Evolutionary conservation across 2,113 vertebrate genomes (phyloP), one percentile per base, ranked within the genome.

Genomic region (Lynx canadensis): DNA sequence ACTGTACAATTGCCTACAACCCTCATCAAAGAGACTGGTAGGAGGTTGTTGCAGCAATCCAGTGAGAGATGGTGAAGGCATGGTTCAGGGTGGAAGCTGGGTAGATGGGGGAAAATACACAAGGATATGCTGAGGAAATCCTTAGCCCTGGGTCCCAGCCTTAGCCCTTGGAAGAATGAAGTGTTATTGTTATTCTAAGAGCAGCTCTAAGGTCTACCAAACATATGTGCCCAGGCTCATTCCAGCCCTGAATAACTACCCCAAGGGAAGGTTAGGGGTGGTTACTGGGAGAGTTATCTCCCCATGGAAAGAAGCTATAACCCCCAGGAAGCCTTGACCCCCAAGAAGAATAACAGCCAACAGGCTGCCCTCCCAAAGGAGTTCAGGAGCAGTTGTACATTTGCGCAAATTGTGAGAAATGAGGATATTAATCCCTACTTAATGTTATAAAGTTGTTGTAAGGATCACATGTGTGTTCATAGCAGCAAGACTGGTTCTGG

Each of bases 321-420:
- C 36, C 36, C 36, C 36, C 36, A 36, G 36, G 36, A 36, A 36
- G 36, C 36, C 36, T 36, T 36, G 36, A 36, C 11, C 38, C 31
- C 33, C 57, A 69, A 27, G 55, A 94, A 89, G n/a, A 48, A 80
- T 36, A 38, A 65, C 10, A 80, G 65, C 9, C 66, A 93, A 76
- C 45, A 82, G 27, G 57, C 29, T 69, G 36, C 16, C 23, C 11
- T 74, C 12, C 3, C 19, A 69, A 81, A 57, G 50, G 36, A 82
- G 27, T 92, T 36, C 11, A 38, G 65, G 14, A 92, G 2, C 33
- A 84, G 87, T 19, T 91, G 36, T 68, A 38, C 5, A 69, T 88
- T 78, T 92, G 48, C 48, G 33, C 18, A 95, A 90, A 92, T 45
- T 69, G 38, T 85, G 71, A 55, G 33, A 92, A 88, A 84, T 92